phyloP scores from a whole-genome alignment of 35 echinoderm and acorn worm species.

The Amphiura filiformis region DNA sequence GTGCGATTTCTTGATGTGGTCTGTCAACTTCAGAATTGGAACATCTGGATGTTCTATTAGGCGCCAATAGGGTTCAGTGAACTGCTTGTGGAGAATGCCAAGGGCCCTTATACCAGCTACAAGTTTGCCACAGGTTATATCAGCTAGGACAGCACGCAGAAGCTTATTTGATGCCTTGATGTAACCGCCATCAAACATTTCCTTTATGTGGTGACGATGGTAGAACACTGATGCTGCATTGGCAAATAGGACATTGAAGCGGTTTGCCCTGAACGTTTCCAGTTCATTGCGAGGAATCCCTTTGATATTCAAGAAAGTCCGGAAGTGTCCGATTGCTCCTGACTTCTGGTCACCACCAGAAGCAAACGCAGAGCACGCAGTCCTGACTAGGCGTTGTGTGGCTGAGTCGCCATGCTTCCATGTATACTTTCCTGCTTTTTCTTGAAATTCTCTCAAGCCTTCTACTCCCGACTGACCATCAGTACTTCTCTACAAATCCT shows the following conservation, averaged over 20 bases:
- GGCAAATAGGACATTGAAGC: slow-evolving; percentile 31
- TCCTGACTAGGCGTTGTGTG: too few relatives aligned
- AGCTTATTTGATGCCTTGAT: slow-evolving; percentile 22
- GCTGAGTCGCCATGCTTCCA: too few relatives aligned
- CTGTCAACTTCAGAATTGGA: not conserved
- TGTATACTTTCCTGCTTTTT: too few relatives aligned
- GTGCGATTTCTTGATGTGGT: not conserved
- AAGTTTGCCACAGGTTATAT: slow-evolving; percentile 7
- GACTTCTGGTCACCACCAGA: too few relatives aligned
- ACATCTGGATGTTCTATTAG: not conserved
- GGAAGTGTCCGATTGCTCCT: too few relatives aligned
- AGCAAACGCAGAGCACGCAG: too few relatives aligned
- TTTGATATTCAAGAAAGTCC: not conserved
- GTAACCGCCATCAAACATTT: slow-evolving; percentile 7
- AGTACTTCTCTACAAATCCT: too few relatives aligned
- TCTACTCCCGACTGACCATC: too few relatives aligned
- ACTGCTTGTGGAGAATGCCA: not conserved
- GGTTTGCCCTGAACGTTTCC: too few relatives aligned
- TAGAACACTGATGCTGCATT: slow-evolving; percentile 13
- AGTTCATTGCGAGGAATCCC: not conserved
- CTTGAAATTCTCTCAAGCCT: too few relatives aligned
- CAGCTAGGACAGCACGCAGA: not conserved
- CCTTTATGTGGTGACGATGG: slow-evolving; percentile 8
- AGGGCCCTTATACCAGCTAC: slow-evolving; percentile 26
- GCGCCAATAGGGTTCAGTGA: not conserved